Base-by-base conservation (phyloP, 1,140 invertebrate species). In the Parasteatoda tepidariorum region DNA sequence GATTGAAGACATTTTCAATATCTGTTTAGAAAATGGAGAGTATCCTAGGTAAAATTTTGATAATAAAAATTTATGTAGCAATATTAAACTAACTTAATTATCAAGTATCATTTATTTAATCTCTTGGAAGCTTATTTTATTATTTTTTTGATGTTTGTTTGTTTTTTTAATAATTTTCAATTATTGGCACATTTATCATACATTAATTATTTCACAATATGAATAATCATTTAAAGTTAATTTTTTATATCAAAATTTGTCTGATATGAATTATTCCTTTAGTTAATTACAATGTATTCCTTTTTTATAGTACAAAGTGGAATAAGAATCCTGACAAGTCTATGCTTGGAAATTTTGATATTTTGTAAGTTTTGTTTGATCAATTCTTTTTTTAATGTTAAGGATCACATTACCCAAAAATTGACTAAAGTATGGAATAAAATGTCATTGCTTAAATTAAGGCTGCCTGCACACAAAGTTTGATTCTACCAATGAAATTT, bases 1-100 rank as follows among this genome's bases (percentile, higher is more conserved):
- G 15, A 97, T 99, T 78, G 96, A 97, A 87, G 98, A 98, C 89
- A 96, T 98, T 79, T 90, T 98, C 62, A 96, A 96, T 31, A 93
- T 98, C 61, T 95, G 98, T 0, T 87, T 98, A 33, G 96, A 96
- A 1, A 93, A 95, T 0, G 95, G 95, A 87, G 95, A 97, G 62
- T 91, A 96, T 13, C 96, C 96, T 38, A 96, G 98, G 94, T 94
- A 90, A 91, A 91, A 67, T 48, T 13, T 61, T 9, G 0, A 61
- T 33, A 48, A 48, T 18, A 48, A 4, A 48, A 13, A 48, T n/a
- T n/a, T n/a, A 84, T 70, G 84, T 67, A 70, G 78, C 57, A 70
- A 71, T 82, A n/a, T 68, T 84, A 41, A 55, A 76, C 22, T 76
- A 82, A n/a, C 62, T 76, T 26, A 68, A 48, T 6, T 38, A 70